A percentile compares a stretch with the other conserved stretches of the same genome.
phyloP scores from a whole-genome alignment of 2,888 invertebrate genomes.

The Agriotes lineatus region DNA sequence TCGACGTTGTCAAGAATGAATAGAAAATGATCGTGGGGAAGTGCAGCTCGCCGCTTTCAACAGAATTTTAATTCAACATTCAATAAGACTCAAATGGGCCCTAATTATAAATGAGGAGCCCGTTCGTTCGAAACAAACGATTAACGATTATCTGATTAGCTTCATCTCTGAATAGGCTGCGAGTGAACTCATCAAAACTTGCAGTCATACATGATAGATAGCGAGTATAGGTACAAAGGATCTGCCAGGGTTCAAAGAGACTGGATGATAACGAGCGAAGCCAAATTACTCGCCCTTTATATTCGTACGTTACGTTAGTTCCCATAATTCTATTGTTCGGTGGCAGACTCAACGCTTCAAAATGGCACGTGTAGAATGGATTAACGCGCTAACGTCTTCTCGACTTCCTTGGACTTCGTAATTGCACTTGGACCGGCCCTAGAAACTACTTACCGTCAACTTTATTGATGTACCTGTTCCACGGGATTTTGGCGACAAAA shows the following conservation, averaged over 20 bases:
- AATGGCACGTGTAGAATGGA: conserved; percentile 45
- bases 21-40: conserved; percentile 63
- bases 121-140: conserved; percentile 51
- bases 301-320: conserved; percentile 59
- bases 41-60: conserved; percentile 51
- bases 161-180: conserved; percentile 48
- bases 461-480: neutral
- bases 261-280: conserved; percentile 61
- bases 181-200: conserved; percentile 53
- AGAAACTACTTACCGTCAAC: neutral
- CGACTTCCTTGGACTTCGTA: conserved; percentile 29
- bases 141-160: conserved; percentile 57
- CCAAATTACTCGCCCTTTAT: conserved; percentile 62
- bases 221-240: conserved; percentile 54
- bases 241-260: conserved; percentile 58
- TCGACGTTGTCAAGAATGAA: conserved; percentile 60
- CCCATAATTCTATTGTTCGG: conserved; percentile 60
- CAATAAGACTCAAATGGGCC: conserved; percentile 48
- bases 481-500: no score
- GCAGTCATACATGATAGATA: conserved; percentile 53
- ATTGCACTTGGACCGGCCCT: conserved; percentile 3
- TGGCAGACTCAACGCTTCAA: conserved; percentile 41
- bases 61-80: conserved; percentile 53
- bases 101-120: conserved; percentile 54
- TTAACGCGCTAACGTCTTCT: conserved; percentile 35